These are phyloP conservation scores for Acrossocheilus wenchowensis DNA, from an alignment of 2,797 vertebrate genomes.

Conservation along the genomic window DNA sequence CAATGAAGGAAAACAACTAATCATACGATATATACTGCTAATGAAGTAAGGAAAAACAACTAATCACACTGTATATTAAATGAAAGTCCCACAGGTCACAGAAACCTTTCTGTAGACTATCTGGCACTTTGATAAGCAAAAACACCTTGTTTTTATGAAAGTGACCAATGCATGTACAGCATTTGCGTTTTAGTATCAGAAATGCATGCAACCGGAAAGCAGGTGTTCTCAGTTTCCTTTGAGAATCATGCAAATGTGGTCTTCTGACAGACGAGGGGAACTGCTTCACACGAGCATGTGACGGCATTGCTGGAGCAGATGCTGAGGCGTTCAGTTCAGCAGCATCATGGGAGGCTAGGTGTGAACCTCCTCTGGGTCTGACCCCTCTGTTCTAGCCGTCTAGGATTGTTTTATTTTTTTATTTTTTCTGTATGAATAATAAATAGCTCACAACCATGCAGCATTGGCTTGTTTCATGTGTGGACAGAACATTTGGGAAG, in stretches of 20 bases:
- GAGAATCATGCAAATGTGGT: background rate
- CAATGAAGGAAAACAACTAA: background rate
- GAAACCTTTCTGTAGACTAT: background rate
- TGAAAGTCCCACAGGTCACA: background rate
- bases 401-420: slow-evolving; percentile 49
- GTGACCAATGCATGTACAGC: background rate
- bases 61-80: background rate
- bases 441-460: slow-evolving; percentile 46
- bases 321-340: background rate
- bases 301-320: background rate
- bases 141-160: background rate
- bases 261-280: background rate
- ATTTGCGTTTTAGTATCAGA: background rate
- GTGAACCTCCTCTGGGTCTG: slow-evolving; percentile 29
- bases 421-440: slow-evolving; percentile 57
- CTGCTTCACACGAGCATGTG: background rate
- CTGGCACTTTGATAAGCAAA: background rate
- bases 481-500: background rate
- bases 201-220: background rate
- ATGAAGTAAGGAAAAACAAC: background rate
- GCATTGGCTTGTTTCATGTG: background rate
- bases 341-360: slow-evolving; percentile 55
- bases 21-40: background rate
- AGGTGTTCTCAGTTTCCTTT: background rate
- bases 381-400: slow-evolving; percentile 59